Conservation (phyloP, 2,888 invertebrate genomes). For the Podabrus alpinus region DNA sequence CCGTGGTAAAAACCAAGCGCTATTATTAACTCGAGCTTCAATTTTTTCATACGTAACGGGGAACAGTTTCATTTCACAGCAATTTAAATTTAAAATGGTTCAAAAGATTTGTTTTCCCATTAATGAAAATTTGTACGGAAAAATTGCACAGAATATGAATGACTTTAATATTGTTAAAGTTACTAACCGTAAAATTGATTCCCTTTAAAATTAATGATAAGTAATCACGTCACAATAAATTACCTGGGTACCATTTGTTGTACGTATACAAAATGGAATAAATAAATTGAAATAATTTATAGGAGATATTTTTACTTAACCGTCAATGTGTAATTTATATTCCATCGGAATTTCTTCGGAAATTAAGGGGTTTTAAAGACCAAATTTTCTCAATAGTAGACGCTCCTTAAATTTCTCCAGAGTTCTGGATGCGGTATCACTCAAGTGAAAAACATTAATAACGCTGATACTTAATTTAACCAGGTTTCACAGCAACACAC, state of each 20-base stretch:
- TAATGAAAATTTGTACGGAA: constrained; percentile 8
- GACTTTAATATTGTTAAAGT: background rate
- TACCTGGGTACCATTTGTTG: background rate
- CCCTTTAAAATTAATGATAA: background rate
- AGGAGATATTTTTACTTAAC: background rate
- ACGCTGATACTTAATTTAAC: background rate
- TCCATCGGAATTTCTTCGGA: background rate
- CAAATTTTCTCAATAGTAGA: too few species aligned
- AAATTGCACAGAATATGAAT: background rate
- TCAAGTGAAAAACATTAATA: background rate
- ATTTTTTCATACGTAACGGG: background rate
- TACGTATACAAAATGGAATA: background rate
- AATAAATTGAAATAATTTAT: background rate
- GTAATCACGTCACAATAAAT: background rate
- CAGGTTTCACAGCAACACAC: background rate
- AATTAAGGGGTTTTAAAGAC: background rate
- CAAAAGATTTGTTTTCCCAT: constrained; percentile 5
- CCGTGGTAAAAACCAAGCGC: constrained; percentile 1
- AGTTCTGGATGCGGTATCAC: background rate
- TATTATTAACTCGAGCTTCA: constrained; percentile 1
- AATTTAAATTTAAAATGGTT: constrained; percentile 13
- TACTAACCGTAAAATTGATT: background rate
- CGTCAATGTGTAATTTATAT: background rate
- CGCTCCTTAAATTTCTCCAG: background rate
- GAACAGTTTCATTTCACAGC: constrained; percentile 18